Evolutionary conservation across 2,113 vertebrate genomes (phyloP), one percentile per base, ranked within the genome.

Genomic region (Notarius quadriscutis): DNA sequence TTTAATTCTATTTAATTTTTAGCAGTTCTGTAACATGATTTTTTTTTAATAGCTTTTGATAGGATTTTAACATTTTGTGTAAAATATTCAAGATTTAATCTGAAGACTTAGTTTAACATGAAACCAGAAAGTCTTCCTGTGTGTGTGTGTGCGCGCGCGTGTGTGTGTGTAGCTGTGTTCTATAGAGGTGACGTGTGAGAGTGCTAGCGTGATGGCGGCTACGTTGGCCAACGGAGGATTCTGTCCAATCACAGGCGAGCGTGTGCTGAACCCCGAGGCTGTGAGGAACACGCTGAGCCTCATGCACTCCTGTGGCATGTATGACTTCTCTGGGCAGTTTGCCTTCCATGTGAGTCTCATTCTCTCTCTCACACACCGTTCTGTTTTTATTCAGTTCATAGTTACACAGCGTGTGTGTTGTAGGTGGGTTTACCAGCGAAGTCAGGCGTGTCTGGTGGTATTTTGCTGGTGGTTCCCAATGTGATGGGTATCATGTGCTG

Each of bases 401-500:
- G 41, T 41, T 41, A 41, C 41, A 41, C 41, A 41, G 15, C 48
- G 22, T 8, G 1, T 80, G 6, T 89, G 89, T 86, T 91, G 4
- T 89, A 99, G 98, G 98, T 99, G 86, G 98, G 98, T 34, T 96
- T 99, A 87, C 98, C 98, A 48, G 97, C 98, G 20, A 99, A 99
- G 90, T 99, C 98, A 0, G 98, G 98, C 6, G 98, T 99, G 83
- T 95, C 98, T 1, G 98, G 98, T 0, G 98, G 98, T 5, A 99
- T 99, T 88, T 95, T 99, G 92, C 93, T 99, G 93, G 98, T 99
- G 15, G 98, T 99, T 69, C 98, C 98, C 10, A 99, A 99, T 77
- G 98, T 99, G 91, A 99, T 99, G 98, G 98, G 98, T 83, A 95
- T 99, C 95, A 99, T 99, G 98, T 99, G 97, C 89, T 99, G 98